phyloP scores from a whole-genome alignment of 1,140 invertebrate genomes.

The Micrasema longulum region DNA sequence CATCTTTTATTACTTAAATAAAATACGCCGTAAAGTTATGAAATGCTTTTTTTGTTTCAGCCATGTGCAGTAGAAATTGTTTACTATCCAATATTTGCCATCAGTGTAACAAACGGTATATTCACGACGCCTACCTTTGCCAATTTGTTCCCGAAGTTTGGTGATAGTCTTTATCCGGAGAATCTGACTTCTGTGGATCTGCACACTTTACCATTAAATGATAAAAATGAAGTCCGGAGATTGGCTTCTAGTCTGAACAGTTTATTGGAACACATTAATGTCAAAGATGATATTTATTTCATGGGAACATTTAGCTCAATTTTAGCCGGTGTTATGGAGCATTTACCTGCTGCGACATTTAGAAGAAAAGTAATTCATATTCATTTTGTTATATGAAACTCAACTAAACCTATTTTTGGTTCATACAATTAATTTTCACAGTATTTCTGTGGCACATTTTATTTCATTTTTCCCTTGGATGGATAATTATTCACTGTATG shows the following conservation, averaged over 20 bases:
- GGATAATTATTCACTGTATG: too few relatives aligned
- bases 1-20: neutral
- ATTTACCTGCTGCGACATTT: slow-evolving; percentile 64
- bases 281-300: slow-evolving; percentile 75
- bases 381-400: too few relatives aligned
- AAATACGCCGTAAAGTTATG: neutral
- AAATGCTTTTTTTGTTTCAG: slow-evolving; percentile 60
- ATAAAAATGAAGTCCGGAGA: slow-evolving; percentile 59
- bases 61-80: slow-evolving; percentile 71
- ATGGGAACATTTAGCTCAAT: slow-evolving; percentile 74
- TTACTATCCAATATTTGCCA: slow-evolving; percentile 73
- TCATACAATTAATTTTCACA: too few relatives aligned
- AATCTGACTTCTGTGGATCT: slow-evolving; percentile 63
- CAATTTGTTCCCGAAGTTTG: slow-evolving; percentile 71
- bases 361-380: slow-evolving; percentile 71
- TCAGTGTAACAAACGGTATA: slow-evolving; percentile 69
- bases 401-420: too few relatives aligned
- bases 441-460: too few relatives aligned
- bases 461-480: too few relatives aligned
- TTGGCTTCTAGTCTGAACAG: slow-evolving; percentile 71
- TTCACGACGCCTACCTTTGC: slow-evolving; percentile 75
- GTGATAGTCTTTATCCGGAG: slow-evolving; percentile 62
- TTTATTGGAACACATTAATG: slow-evolving; percentile 71
- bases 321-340: slow-evolving; percentile 72
- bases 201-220: slow-evolving; percentile 59